phyloP scores from a whole-genome alignment of 2,888 invertebrate genomes.

The Phlogophora meticulosa region DNA sequence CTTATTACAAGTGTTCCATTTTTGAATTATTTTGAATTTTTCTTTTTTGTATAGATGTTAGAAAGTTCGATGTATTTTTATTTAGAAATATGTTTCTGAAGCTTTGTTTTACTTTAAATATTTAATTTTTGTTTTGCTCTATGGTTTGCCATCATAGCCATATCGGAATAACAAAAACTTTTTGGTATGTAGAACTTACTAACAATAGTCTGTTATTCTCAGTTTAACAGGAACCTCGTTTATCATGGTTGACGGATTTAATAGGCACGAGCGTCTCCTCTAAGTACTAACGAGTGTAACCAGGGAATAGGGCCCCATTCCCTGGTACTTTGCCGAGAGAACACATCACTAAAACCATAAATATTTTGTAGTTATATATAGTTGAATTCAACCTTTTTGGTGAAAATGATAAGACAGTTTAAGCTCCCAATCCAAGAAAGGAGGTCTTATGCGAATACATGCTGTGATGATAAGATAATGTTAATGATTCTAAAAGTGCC shows the following conservation, averaged over 20 bases:
- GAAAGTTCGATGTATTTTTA: conserved; percentile 1
- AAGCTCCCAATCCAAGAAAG: neutral
- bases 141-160: neutral
- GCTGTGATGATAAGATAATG: too few species aligned
- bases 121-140: neutral
- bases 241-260: conserved; percentile 42
- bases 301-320: neutral
- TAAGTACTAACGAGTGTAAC: conserved; percentile 2
- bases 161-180: conserved; percentile 9
- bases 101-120: neutral
- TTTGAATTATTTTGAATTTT: conserved; percentile 5
- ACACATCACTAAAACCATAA: neutral
- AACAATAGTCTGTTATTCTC: conserved; percentile 23
- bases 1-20: conserved; percentile 30
- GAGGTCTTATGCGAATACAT: neutral
- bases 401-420: too few species aligned
- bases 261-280: conserved; percentile 31
- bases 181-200: neutral
- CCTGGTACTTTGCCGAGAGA: conserved; percentile 7
- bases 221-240: conserved; percentile 31
- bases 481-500: too few species aligned
- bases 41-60: neutral
- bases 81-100: neutral
- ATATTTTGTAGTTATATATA: neutral
- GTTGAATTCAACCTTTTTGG: neutral